phyloP scores from a whole-genome alignment of 2,888 invertebrate species.

The Macrophya annulata region DNA sequence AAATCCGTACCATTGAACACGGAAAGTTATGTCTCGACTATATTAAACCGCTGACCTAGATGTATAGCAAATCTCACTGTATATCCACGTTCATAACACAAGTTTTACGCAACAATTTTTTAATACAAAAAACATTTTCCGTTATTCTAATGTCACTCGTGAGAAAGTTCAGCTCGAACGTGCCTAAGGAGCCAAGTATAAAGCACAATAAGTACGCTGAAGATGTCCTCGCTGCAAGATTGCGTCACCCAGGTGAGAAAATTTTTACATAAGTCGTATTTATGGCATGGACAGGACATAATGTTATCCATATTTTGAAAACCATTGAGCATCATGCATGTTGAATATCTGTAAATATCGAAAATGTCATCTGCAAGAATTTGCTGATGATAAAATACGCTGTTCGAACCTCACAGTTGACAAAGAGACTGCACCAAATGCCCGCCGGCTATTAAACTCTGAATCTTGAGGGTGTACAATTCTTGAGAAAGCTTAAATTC shows the following conservation, averaged over 20 bases:
- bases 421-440: neutral
- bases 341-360: neutral
- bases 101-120: neutral
- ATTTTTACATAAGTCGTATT: neutral
- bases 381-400: neutral
- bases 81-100: neutral
- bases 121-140: neutral
- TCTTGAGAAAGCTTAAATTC: neutral
- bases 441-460: neutral
- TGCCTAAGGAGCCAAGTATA: neutral
- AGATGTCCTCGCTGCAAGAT: neutral
- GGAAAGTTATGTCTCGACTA: conserved; percentile 49
- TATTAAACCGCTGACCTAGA: conserved; percentile 50
- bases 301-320: too few relatives aligned
- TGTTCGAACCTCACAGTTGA: neutral
- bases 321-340: neutral
- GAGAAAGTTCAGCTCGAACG: neutral
- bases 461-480: neutral
- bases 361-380: neutral
- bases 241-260: neutral
- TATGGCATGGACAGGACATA: too few relatives aligned
- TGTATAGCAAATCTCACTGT: neutral
- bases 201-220: neutral
- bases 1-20: conserved; percentile 54
- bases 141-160: neutral